Conservation (phyloP, 2,113 vertebrate species). For the Phrynosoma platyrhinos region DNA sequence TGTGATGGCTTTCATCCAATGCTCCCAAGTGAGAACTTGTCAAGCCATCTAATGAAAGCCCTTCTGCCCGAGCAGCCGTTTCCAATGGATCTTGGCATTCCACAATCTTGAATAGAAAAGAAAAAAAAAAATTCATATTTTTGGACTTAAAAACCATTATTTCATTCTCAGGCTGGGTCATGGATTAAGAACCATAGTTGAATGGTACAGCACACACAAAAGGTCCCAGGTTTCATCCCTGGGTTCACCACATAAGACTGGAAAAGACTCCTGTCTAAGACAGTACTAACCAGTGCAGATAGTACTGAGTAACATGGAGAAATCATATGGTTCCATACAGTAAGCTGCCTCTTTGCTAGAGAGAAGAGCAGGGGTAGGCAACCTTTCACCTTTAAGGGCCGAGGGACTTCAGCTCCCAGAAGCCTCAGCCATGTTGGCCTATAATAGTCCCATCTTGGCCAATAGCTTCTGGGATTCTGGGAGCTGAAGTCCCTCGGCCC, state of each 20-base stretch:
- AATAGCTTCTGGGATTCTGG: too few relatives aligned
- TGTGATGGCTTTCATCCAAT: conserved; percentile 81
- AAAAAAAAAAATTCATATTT: neutral
- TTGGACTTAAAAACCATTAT: neutral
- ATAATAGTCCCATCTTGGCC: too few relatives aligned
- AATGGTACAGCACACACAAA: neutral
- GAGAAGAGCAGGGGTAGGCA: too few relatives aligned
- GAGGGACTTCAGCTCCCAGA: too few relatives aligned
- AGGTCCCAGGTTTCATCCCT: neutral
- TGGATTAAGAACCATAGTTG: neutral
- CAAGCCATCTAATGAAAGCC: conserved; percentile 83
- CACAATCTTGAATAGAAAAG: conserved; percentile 62
- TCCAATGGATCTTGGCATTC: conserved; percentile 88
- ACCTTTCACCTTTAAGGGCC: too few relatives aligned
- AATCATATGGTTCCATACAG: neutral
- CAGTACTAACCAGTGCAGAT: neutral
- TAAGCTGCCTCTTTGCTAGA: neutral
- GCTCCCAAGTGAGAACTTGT: conserved; percentile 80
- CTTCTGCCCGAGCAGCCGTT: conserved; percentile 86
- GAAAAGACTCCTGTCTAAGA: neutral
- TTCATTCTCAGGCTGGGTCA: conserved; percentile 10
- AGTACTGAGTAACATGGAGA: conserved; percentile 7
- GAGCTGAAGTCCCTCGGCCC: too few relatives aligned
- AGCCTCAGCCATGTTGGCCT: too few relatives aligned
- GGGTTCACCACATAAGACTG: too few relatives aligned